Evolutionary conservation across 2,113 vertebrate species (phyloP), one percentile per base, ranked within the genome.

Genomic region (Thalassoma bifasciatum): DNA sequence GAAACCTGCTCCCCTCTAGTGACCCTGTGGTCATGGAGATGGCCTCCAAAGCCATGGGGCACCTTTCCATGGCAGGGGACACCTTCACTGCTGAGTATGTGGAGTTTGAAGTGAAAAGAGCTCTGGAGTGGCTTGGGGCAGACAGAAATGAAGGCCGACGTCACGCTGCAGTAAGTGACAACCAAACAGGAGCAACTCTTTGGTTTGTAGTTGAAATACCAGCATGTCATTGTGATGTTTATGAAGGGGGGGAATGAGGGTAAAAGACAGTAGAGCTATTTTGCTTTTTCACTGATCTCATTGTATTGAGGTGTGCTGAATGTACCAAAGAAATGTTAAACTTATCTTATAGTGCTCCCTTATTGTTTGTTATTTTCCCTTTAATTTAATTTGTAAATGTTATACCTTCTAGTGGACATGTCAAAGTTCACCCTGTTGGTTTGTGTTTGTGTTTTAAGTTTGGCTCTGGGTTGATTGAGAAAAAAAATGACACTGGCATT

Each of bases 11-110:
- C 54, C 98, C 98, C 16, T 99, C 97, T 81, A 99, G 96, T 24
- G 98, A 99, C 85, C 92, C 97, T 0, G 96, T 96, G 37, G 97
- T 98, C 16, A 99, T 99, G 98, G 98, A 99, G 87, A 99, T 99
- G 98, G 97, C 97, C 4, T 99, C 98, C 62, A 99, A 99, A 88
- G 98, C 98, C 66, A 98, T 99, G 0, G 98, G 98, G 16, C 93
- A 98, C 59, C 94, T 99, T 0, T 98, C 98, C 0, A 98, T 99
- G 97, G 97, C 98, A 0, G 98, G 98, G 12, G 98, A 99, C 90
- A 99, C 97, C 62, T 99, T 98, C 72, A 99, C 98, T 0, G 98
- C 98, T 0, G 98, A 99, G 65, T 99, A 99, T 16, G 98, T 99
- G 88, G 98, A 99, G 91, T 99, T 99, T 85, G 98, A 99, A 78